Evolutionary conservation across 2,888 invertebrate genomes (phyloP).

Genomic region (Netelia fuscicornis): DNA sequence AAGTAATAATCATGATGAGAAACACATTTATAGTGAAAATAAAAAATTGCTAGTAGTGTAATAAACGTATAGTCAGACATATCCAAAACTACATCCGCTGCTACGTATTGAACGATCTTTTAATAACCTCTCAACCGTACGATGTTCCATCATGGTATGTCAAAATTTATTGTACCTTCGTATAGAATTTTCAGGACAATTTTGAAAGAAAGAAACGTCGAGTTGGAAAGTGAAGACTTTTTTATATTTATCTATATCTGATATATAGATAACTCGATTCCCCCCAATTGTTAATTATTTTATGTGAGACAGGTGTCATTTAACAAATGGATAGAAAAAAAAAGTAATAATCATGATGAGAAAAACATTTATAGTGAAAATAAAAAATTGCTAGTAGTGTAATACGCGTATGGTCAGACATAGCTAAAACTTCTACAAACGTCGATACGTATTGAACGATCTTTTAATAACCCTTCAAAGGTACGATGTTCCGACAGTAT

Average conservation of each 20-base stretch:
- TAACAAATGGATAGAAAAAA: neutral
- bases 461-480: too few species aligned
- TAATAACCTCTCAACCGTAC: neutral
- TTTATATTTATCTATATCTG: neutral
- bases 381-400: constrained; percentile 32
- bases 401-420: constrained; percentile 35
- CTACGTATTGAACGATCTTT: neutral
- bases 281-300: neutral
- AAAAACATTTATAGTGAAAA: neutral
- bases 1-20: neutral
- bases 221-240: neutral
- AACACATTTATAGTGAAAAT: neutral
- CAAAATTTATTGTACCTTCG: too few species aligned
- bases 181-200: too few species aligned
- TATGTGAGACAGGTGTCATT: too few species aligned
- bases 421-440: neutral
- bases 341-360: neutral
- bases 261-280: neutral
- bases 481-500: neutral
- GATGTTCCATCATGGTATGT: neutral
- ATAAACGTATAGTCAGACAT: constrained; percentile 38
- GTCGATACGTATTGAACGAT: constrained; percentile 2
- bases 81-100: neutral
- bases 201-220: too few species aligned
- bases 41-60: constrained; percentile 32